Percentiles rank a stretch among this genome's conserved stretches.
phyloP scores from a whole-genome alignment of 2,113 vertebrate species.

The Pogona vitticeps region DNA sequence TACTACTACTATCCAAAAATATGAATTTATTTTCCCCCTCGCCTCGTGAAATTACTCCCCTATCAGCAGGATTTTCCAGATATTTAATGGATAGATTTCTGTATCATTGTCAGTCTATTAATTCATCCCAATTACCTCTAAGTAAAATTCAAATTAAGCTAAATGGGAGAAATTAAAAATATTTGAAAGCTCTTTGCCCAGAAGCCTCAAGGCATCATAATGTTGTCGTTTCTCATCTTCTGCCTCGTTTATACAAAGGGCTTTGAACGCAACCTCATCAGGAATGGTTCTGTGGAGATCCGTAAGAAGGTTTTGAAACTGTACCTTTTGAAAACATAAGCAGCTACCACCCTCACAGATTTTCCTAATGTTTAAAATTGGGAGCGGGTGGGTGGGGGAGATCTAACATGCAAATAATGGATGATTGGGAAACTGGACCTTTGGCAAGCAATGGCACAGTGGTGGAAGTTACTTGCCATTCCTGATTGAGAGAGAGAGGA shows the following conservation, averaged over 20 bases:
- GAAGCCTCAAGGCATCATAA: slow-evolving; percentile 74
- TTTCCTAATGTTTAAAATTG: not conserved
- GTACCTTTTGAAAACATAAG: slow-evolving; percentile 26
- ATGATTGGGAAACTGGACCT: not conserved
- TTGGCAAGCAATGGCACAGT: not conserved
- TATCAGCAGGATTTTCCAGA: slow-evolving; percentile 79
- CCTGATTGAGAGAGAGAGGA: no score
- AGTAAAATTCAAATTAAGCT: slow-evolving; percentile 83
- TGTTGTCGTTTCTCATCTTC: slow-evolving; percentile 66
- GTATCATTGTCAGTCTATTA: slow-evolving; percentile 81
- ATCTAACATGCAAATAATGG: not conserved
- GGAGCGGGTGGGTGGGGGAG: not conserved
- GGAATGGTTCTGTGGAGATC: slow-evolving; percentile 13
- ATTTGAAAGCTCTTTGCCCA: slow-evolving; percentile 71
- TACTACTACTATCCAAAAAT: slow-evolving; percentile 67
- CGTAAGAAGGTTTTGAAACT: slow-evolving; percentile 48
- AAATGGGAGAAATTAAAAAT: slow-evolving; percentile 83
- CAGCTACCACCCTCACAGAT: no score
- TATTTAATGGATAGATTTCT: slow-evolving; percentile 79
- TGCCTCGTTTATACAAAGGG: slow-evolving; percentile 43
- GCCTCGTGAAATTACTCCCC: slow-evolving; percentile 74
- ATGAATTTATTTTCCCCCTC: slow-evolving; percentile 71
- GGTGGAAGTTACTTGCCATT: no score
- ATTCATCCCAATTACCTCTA: slow-evolving; percentile 83
- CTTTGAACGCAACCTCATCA: slow-evolving; percentile 42